Evolutionary conservation across 2,113 vertebrate species (phyloP), one percentile per base, ranked within the genome.

Genomic region (Pyrgilauda ruficollis): DNA sequence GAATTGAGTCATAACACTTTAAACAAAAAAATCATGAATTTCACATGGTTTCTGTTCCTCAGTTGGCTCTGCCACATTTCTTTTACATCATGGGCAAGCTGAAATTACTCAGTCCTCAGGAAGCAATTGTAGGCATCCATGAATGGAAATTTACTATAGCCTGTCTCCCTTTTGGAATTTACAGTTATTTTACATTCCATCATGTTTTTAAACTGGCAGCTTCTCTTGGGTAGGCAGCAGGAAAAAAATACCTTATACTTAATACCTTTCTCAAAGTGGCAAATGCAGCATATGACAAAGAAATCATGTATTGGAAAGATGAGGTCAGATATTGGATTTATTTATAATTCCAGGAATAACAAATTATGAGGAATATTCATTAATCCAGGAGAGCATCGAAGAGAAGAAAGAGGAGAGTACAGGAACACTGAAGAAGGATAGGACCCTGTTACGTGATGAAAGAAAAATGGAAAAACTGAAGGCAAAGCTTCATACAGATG

Each of bases 391-490:
- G 77, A 97, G 97, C 73, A 92, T 98, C 0, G 99, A 99, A 82
- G 99, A 99, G 63, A 99, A 99, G 94, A 99, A 99, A 90, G 99
- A 99, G 79, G 99, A 99, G 31, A 97, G 98, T 14, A 98, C 98
- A 13, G 99, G 99, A 31, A 99, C 99, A 0, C 98, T 99, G 67
- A 99, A 98, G 96, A 99, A 99, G 96, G 99, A 99, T 59, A 97
- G 99, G 77, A 99, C 99, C 0, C 97, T 99, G 37, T 95, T 99
- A 23, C 97, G 99, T 75, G 99, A 99, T 6, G 99, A 99, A 96
- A 98, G 98, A 94, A 99, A 99, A 96, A 99, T 99, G 99, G 99
- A 99, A 97, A 99, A 99, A 95, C 97, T 99, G 82, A 99, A 99
- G 97, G 99, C 99, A 72, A 99, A 99, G 83, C 99, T 99, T n/a